Percentiles rank a stretch among this genome's conserved stretches.
phyloP scores from a whole-genome alignment of 2,113 vertebrate genomes.

The Equus przewalskii region DNA sequence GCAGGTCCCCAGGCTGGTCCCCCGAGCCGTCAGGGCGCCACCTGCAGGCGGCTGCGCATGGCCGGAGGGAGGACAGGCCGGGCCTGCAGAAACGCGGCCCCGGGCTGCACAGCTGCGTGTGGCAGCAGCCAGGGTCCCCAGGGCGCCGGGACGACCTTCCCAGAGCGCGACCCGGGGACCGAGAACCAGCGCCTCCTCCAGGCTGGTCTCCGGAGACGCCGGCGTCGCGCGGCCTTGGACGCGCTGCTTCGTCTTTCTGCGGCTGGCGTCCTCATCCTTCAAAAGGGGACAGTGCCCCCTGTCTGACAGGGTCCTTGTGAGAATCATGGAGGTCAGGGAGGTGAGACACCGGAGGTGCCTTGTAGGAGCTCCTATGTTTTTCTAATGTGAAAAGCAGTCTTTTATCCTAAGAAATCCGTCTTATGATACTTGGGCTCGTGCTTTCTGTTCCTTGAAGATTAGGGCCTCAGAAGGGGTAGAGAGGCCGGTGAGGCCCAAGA shows the following conservation, averaged over 20 bases:
- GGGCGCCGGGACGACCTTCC: background rate
- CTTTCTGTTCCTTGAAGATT: constrained; percentile 62
- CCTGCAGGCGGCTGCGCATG: too few relatives aligned
- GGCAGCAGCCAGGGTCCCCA: too few relatives aligned
- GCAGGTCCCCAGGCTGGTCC: too few relatives aligned
- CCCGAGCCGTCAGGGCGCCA: too few relatives aligned
- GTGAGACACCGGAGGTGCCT: background rate
- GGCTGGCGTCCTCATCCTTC: background rate
- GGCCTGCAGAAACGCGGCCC: too few relatives aligned
- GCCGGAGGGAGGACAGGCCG: too few relatives aligned
- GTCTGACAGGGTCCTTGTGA: background rate
- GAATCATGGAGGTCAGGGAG: background rate
- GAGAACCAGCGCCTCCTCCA: background rate
- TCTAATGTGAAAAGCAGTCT: background rate
- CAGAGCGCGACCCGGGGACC: background rate
- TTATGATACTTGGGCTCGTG: background rate
- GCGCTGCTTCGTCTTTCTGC: background rate
- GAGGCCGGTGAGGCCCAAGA: background rate
- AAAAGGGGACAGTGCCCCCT: background rate
- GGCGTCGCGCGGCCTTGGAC: background rate
- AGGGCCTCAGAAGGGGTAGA: background rate
- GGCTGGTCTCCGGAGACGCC: background rate
- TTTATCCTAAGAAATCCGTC: constrained; percentile 24
- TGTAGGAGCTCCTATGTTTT: background rate
- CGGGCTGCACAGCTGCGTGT: too few relatives aligned